Base-by-base conservation (phyloP, 2,113 vertebrate genomes). In the Paratilapia polleni region DNA sequence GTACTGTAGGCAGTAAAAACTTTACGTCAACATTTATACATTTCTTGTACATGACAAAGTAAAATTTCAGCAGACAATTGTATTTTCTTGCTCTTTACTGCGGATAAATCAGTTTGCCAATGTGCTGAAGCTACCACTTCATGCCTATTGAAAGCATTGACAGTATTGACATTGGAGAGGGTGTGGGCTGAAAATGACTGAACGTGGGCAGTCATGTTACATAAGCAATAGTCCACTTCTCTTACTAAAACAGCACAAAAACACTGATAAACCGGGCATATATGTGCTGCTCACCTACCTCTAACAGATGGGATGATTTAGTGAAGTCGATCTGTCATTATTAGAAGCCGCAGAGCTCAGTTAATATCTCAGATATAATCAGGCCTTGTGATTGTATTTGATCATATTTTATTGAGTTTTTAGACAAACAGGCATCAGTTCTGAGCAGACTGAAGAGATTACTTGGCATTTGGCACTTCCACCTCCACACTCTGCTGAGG, bases 141-240 rank as follows among this genome's bases (percentile, higher is more conserved):
- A 78, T 85, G 79, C 66, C 74, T 84, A 87, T 88, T 92, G 88
- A 90, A 91, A 92, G 68, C 91, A 89, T 85, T 54, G 86, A 90
- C 88, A 70, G 92, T 86, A 92, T 89, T 91, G 92, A 94, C 91
- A 90, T 60, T 74, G 82, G 78, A 92, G 91, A 93, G 88, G 91
- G 85, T 89, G 93, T 94, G 91, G 94, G 93, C 36, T 91, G 91
- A 20, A 81, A 88, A 88, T 86, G 90, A 91, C 86, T 92, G 88
- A 84, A 93, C 41, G 93, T 95, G 92, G 94, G 94, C 89, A 84
- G 91, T 28, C 78, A 66, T 62, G 88, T 95, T 95, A 93, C 90
- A 94, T 94, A 93, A 95, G 87, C 88, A 87, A 31, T 10, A 36
- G 93, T 92, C 80, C 89, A 89, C 88, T 88, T 91, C 80, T 87